phyloP scores from a whole-genome alignment of 1,140 invertebrate species.

The Lepidurus packardi region DNA sequence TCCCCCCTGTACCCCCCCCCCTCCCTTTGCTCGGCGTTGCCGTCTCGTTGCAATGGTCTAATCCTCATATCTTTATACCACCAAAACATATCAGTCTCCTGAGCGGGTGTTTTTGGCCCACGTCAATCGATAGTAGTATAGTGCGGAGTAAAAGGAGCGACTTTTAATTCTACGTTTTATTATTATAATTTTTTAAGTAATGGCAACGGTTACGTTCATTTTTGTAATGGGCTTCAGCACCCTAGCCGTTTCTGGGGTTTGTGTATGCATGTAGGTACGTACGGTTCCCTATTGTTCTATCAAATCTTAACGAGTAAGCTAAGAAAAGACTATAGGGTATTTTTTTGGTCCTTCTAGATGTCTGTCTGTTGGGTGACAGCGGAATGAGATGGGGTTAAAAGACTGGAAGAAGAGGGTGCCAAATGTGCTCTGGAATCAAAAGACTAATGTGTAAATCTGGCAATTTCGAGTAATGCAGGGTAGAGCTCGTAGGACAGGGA shows the following conservation, averaged over 20 bases:
- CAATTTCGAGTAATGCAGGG: not conserved
- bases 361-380: not conserved
- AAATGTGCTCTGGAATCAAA: not conserved
- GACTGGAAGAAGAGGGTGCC: not conserved
- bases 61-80: not conserved
- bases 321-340: not conserved
- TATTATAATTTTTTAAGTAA: no score
- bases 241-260: no score
- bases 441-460: constrained; percentile 14
- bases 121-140: no score
- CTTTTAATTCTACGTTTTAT: no score
- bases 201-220: no score
- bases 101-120: not conserved
- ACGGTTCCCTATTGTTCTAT: not conserved
- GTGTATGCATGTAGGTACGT: no score
- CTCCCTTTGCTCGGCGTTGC: not conserved
- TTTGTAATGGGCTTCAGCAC: no score
- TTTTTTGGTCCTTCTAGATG: not conserved
- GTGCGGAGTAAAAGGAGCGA: no score
- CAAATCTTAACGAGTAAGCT: not conserved
- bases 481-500: not conserved
- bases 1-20: not conserved
- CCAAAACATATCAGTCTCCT: not conserved
- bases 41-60: not conserved
- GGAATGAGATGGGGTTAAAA: constrained; percentile 1